A percentile compares a stretch with the other conserved stretches of the same genome.
Conservation (phyloP, 2,888 invertebrate species). For the Ochlodes sylvanus region DNA sequence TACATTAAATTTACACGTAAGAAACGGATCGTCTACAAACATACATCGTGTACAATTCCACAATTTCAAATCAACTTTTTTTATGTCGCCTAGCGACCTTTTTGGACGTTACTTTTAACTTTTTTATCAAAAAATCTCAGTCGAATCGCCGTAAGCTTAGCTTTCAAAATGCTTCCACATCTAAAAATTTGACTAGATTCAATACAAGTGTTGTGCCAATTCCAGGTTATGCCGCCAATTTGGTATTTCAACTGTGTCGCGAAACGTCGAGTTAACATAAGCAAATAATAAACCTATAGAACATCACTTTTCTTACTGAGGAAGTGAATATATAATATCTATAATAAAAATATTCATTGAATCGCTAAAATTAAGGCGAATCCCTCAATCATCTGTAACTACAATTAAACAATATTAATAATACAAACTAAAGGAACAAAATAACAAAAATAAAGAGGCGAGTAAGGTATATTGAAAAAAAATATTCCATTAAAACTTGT, state of each 20-base stretch:
- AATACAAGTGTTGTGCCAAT: conserved; percentile 76
- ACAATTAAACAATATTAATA: conserved; percentile 80
- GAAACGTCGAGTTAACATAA: conserved; percentile 42
- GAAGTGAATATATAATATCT: conserved; percentile 73
- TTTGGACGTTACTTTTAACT: conserved; percentile 74
- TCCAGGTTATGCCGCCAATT: conserved; percentile 63
- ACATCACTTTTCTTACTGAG: conserved; percentile 72
- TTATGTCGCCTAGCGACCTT: conserved; percentile 75
- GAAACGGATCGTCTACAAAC: conserved; percentile 57
- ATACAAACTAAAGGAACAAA: conserved; percentile 84
- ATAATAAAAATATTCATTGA: conserved; percentile 66
- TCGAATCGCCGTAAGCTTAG: conserved; percentile 74
- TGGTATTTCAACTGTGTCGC: conserved; percentile 50
- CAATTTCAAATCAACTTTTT: conserved; percentile 76
- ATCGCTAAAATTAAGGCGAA: conserved; percentile 66
- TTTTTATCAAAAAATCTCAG: conserved; percentile 71
- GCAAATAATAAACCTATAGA: conserved; percentile 56
- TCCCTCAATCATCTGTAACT: conserved; percentile 65
- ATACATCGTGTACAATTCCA: conserved; percentile 75
- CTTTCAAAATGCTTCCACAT: conserved; percentile 61
- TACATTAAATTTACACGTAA: conserved; percentile 67
- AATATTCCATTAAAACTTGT: conserved; percentile 83
- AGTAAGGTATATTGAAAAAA: conserved; percentile 81
- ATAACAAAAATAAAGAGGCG: conserved; percentile 81
- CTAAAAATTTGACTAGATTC: conserved; percentile 83